Percentiles rank a stretch among this genome's conserved stretches.
Evolutionary conservation across 2,797 vertebrate genomes (phyloP).

Genomic region (Protosalanx chinensis): DNA sequence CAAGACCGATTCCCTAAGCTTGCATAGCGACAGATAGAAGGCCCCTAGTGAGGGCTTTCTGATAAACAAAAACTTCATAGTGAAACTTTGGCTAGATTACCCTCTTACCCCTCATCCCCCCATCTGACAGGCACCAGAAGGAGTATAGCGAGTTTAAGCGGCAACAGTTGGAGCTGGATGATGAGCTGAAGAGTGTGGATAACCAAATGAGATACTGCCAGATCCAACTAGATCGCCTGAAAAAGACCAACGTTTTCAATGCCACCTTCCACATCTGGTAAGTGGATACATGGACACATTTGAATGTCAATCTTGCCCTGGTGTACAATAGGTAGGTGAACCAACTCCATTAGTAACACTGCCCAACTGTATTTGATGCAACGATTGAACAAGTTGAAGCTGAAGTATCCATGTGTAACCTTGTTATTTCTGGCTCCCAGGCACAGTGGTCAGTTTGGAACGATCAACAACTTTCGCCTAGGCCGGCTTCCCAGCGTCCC

Average conservation of each 20-base stretch:
- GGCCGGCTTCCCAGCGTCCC: constrained; percentile 96
- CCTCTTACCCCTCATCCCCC: neutral
- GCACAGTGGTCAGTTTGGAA: constrained; percentile 98
- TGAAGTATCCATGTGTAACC: neutral
- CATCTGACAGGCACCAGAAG: constrained; percentile 85
- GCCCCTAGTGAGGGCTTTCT: too few relatives aligned
- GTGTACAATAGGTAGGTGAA: too few relatives aligned
- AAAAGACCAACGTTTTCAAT: constrained; percentile 98
- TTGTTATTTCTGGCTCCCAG: constrained; percentile 58
- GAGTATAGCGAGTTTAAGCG: constrained; percentile 98
- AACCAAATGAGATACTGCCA: constrained; percentile 98
- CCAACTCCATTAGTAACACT: neutral
- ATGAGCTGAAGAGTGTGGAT: constrained; percentile 95
- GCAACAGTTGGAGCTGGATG: constrained; percentile 94
- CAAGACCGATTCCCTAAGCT: too few relatives aligned
- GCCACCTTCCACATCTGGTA: constrained; percentile 99
- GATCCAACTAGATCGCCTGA: constrained; percentile 90
- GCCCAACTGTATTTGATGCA: neutral
- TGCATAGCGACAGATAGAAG: neutral
- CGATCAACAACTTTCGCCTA: constrained; percentile 97
- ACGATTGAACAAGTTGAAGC: neutral
- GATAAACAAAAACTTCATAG: too few relatives aligned
- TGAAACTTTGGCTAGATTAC: too few relatives aligned
- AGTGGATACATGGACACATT: neutral
- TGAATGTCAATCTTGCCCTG: neutral